phyloP scores from a whole-genome alignment of 2,888 invertebrate genomes.

The Cremastinae sp. region DNA sequence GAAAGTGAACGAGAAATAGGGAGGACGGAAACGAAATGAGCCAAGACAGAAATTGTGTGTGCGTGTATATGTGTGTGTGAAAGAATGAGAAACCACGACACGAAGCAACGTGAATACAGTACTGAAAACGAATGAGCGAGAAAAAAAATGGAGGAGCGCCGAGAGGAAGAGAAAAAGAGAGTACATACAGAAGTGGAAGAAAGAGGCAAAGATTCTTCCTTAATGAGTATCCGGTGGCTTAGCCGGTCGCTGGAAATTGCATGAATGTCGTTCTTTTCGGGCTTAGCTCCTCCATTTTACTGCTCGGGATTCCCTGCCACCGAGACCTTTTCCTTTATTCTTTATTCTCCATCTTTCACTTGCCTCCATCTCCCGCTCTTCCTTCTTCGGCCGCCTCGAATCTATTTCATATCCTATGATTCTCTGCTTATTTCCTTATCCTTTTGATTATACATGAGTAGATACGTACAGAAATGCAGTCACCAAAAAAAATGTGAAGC shows the following conservation, averaged over 20 bases:
- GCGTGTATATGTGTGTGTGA: constrained; percentile 12
- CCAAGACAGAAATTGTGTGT: constrained; percentile 44
- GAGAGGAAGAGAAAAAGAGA: constrained; percentile 35
- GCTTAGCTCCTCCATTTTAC: constrained; percentile 57
- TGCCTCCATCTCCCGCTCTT: constrained; percentile 22
- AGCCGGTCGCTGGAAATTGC: constrained; percentile 70
- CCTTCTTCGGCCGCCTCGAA: constrained; percentile 51
- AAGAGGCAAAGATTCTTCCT: constrained; percentile 59
- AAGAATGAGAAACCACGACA: constrained; percentile 53
- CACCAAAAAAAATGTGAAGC: background rate
- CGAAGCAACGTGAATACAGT: constrained; percentile 46
- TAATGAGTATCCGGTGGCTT: constrained; percentile 68
- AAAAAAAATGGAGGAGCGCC: constrained; percentile 26
- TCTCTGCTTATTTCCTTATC: constrained; percentile 53
- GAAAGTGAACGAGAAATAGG: constrained; percentile 23
- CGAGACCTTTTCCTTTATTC: constrained; percentile 47
- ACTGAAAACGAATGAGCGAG: constrained; percentile 44
- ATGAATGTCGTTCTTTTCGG: constrained; percentile 70
- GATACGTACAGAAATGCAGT: constrained; percentile 16
- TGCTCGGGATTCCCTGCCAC: constrained; percentile 49
- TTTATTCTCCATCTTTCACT: constrained; percentile 36
- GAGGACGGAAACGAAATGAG: constrained; percentile 56
- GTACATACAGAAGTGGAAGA: constrained; percentile 18
- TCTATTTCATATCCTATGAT: constrained; percentile 59
- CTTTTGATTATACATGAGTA: constrained; percentile 57